Evolutionary conservation across 2,113 vertebrate species (phyloP), one percentile per base, ranked within the genome.

Genomic region (Forbesichthys agassizii): DNA sequence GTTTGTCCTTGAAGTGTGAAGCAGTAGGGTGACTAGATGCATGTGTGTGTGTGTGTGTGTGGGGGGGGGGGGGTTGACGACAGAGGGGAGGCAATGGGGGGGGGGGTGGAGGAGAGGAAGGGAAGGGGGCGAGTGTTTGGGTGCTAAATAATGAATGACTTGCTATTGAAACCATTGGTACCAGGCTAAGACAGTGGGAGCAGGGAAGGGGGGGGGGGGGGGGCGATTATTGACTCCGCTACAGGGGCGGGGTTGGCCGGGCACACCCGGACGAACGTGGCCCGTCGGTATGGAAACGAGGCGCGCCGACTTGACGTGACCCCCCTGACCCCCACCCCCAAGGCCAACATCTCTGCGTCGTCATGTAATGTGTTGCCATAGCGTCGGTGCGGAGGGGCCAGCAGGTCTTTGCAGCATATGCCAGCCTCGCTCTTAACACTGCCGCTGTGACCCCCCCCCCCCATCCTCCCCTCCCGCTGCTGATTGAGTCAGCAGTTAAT

Each of bases 71-170:
- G 9, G n/a, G 59, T 33, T 47, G n/a, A 42, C 36, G 1, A 5
- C 36, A 42, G 36, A 63, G 9, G 33, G 53, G 53, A 11, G 18
- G 13, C 18, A 18, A 27, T 48, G 51, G 33, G 58, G 5, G 14
- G 33, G 52, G 61, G 49, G 51, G 71, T 49, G 52, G 76, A 57
- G 59, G 51, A 3, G 0, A 62, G 67, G 60, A 55, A 46, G 4
- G 0, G 65, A 64, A 60, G 56, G 71, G 71, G 61, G 54, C 61
- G 66, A 81, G 81, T 86, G 88, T 85, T 88, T 83, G 73, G 69
- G 80, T 89, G 86, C 83, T 93, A 88, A 92, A 92, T 92, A 91
- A 91, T 91, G 88, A 87, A 90, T 90, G 83, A 88, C 88, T 90
- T 90, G 80, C 88, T 87, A 88, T 89, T 91, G 88, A 87, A 92